A percentile compares a stretch with the other conserved stretches of the same genome.
Conservation (phyloP, 2,888 invertebrate genomes). For the Strigamia transsilvanica region DNA sequence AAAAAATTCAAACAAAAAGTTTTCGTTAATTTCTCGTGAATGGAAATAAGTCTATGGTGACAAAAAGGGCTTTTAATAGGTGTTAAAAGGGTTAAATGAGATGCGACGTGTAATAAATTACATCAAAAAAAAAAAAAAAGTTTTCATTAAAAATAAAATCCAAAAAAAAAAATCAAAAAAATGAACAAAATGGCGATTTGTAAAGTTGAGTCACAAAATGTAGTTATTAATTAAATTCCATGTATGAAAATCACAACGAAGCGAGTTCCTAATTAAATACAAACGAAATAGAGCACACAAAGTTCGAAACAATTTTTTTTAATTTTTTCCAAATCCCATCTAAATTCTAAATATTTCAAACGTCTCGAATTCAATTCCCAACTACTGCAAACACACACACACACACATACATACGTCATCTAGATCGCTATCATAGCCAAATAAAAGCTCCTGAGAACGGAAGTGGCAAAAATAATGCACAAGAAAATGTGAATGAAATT, state of each 20-base stretch:
- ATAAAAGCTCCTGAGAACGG: background rate
- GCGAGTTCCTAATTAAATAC: background rate
- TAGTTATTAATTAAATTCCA: too few relatives aligned
- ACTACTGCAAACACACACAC: background rate
- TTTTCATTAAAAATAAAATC: too few relatives aligned
- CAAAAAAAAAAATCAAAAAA: too few relatives aligned
- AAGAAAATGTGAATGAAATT: background rate
- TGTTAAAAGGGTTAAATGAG: background rate
- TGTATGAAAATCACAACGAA: too few relatives aligned
- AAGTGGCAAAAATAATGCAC: background rate
- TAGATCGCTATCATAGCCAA: background rate
- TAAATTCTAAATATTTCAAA: background rate
- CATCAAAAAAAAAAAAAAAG: background rate
- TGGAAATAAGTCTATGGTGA: too few relatives aligned
- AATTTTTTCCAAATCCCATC: too few relatives aligned
- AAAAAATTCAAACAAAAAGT: too few relatives aligned
- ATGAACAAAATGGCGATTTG: too few relatives aligned
- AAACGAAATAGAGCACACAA: background rate
- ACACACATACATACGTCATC: constrained; percentile 9
- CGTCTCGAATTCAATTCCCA: background rate
- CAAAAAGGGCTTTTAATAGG: background rate
- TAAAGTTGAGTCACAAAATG: too few relatives aligned
- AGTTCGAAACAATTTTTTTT: background rate
- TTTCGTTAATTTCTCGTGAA: too few relatives aligned
- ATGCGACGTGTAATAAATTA: background rate